These are phyloP conservation scores for Mobula hypostoma DNA, from an alignment of 2,113 vertebrate genomes.

Conservation along the genomic window DNA sequence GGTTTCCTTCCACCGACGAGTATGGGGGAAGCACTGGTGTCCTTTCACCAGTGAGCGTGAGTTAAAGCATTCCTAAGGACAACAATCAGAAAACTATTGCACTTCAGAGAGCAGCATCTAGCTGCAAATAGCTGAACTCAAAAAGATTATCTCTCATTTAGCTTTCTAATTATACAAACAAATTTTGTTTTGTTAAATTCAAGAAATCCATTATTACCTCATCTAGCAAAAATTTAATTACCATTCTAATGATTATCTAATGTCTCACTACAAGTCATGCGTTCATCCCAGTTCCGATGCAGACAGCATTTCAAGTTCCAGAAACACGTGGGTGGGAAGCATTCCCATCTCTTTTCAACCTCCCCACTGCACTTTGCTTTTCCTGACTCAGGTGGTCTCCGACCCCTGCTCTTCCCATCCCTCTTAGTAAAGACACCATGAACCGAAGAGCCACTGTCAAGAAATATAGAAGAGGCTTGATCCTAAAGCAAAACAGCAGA, in stretches of 20 bases:
- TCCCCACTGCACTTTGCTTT: too few relatives aligned
- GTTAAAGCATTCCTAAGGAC: not conserved
- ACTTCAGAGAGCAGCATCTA: not conserved
- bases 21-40: not conserved
- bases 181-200: not conserved
- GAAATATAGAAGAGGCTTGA: too few relatives aligned
- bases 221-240: not conserved
- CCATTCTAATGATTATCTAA: not conserved
- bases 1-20: not conserved
- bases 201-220: not conserved
- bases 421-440: too few relatives aligned
- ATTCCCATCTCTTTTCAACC: too few relatives aligned
- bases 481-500: too few relatives aligned
- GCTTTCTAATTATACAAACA: constrained; percentile 5
- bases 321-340: too few relatives aligned
- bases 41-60: not conserved
- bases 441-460: too few relatives aligned
- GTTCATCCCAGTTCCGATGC: not conserved
- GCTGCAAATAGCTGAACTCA: not conserved
- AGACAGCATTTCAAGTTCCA: not conserved
- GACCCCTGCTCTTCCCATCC: too few relatives aligned
- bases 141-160: not conserved
- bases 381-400: too few relatives aligned
- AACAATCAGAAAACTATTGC: not conserved
- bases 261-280: not conserved